These are phyloP conservation scores for Thysanoteuthis rhombus DNA, from an alignment of 2,888 invertebrate species.

Conservation along the genomic window DNA sequence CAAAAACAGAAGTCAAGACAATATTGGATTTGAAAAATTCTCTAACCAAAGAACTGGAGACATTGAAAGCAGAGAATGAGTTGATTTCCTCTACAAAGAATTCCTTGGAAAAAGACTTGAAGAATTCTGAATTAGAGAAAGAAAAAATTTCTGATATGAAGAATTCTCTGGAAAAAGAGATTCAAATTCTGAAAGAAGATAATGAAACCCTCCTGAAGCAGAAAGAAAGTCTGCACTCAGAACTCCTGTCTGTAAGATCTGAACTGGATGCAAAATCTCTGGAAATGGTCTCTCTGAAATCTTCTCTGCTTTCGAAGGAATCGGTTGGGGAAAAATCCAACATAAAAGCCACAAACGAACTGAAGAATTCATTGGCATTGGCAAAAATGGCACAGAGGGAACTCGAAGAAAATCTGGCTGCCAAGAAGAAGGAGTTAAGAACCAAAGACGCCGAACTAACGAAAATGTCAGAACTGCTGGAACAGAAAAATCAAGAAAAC, in stretches of 20 bases:
- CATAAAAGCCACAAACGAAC: neutral
- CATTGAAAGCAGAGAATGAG: neutral
- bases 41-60: slow-evolving; percentile 17
- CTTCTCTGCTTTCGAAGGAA: no score
- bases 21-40: no score
- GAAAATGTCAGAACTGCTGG: neutral
- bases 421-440: slow-evolving; percentile 20
- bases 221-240: neutral
- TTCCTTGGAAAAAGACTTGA: neutral
- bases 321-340: no score
- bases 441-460: neutral
- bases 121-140: slow-evolving; percentile 15
- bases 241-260: neutral
- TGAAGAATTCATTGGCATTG: neutral
- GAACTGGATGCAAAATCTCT: neutral
- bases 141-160: neutral
- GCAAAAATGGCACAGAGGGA: neutral
- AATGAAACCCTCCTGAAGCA: neutral
- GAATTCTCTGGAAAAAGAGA: neutral
- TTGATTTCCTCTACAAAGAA: neutral
- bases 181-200: neutral
- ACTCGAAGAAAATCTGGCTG: neutral
- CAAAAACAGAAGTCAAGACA: no score
- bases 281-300: no score
- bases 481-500: neutral